Percentiles rank a stretch among this genome's conserved stretches.
Evolutionary conservation across 1,140 invertebrate genomes (phyloP).

Genomic region (Apocrypta bakeri): DNA sequence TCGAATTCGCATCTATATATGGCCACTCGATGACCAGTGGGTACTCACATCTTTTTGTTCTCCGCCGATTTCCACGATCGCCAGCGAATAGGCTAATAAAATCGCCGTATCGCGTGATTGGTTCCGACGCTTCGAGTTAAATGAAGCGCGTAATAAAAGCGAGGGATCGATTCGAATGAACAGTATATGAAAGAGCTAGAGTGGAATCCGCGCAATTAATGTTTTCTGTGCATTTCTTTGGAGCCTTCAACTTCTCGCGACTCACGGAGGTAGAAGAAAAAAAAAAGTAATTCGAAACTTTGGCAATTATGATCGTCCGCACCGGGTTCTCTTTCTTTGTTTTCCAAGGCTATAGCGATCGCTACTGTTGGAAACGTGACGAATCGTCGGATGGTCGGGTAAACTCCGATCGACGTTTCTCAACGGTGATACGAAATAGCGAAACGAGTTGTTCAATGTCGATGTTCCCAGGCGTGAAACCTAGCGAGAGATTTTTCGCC

Average conservation of each 20-base stretch:
- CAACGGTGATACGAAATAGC: neutral
- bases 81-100: constrained; percentile 25
- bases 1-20: neutral
- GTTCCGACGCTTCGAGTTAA: constrained; percentile 17
- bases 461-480: neutral
- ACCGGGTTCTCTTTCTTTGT: neutral
- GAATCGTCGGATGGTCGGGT: neutral
- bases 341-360: neutral
- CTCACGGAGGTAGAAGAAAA: constrained; percentile 12
- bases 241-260: neutral
- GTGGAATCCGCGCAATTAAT: constrained; percentile 26
- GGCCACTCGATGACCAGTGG: neutral
- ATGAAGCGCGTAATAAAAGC: constrained; percentile 46
- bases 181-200: too few species aligned
- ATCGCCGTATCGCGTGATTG: constrained; percentile 19
- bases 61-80: neutral
- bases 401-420: neutral
- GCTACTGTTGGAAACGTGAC: constrained; percentile 2
- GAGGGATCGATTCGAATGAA: neutral
- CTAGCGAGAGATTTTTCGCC: neutral
- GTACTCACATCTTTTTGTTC: too few species aligned
- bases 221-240: constrained; percentile 16
- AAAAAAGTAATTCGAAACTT: constrained; percentile 28
- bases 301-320: constrained; percentile 35
- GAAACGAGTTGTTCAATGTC: neutral